Conservation (phyloP, 2,113 vertebrate species). For the Aldabrachelys gigantea region DNA sequence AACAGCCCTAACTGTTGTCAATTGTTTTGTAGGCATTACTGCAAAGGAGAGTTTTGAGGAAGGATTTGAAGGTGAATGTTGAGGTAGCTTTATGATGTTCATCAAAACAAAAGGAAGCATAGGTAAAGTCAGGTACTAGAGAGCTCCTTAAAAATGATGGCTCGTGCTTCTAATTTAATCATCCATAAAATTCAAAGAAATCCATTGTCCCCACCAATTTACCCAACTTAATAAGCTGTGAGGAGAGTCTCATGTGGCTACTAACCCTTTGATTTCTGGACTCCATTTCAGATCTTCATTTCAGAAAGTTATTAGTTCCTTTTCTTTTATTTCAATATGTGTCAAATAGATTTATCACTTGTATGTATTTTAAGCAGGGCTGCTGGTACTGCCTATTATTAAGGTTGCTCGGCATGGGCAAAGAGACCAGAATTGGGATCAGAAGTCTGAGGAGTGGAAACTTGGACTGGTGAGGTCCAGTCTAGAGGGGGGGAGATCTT, state of each 20-base stretch:
- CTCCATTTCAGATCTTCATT: slow-evolving; percentile 51
- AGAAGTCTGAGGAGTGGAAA: not conserved
- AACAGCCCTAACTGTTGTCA: not conserved
- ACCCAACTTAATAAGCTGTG: slow-evolving; percentile 42
- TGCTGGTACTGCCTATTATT: slow-evolving; percentile 37
- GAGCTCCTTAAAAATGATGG: not conserved
- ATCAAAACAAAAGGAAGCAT: slow-evolving; percentile 21
- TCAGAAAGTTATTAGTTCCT: slow-evolving; percentile 37
- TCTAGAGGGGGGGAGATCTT: slow-evolving; percentile 21
- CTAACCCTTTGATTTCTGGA: slow-evolving; percentile 46
- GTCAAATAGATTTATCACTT: slow-evolving; percentile 17
- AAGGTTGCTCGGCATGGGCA: not conserved
- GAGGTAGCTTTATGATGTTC: not conserved
- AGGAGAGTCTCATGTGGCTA: slow-evolving; percentile 53
- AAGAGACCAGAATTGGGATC: not conserved
- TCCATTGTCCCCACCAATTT: slow-evolving; percentile 1
- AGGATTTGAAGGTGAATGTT: not conserved
- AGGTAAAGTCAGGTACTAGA: not conserved
- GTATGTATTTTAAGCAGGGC: slow-evolving; percentile 32
- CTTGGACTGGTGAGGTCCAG: not conserved
- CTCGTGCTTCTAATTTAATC: slow-evolving; percentile 3
- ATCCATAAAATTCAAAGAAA: slow-evolving; percentile 44
- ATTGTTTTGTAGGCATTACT: not conserved
- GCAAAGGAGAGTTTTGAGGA: not conserved
- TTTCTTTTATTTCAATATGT: slow-evolving; percentile 55